phyloP scores from a whole-genome alignment of 2,888 invertebrate species.

The Limnephilus lunatus region DNA sequence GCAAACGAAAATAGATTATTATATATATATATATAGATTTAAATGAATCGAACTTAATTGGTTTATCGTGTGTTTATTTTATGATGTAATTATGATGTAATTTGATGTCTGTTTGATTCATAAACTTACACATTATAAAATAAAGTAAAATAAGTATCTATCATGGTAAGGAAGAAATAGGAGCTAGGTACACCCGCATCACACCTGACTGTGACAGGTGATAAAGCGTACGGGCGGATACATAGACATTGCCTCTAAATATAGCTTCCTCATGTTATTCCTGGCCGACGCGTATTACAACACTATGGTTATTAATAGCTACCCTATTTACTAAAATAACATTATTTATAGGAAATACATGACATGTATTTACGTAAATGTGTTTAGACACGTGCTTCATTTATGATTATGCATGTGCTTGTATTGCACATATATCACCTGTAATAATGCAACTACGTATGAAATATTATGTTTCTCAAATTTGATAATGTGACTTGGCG shows the following conservation, averaged over 20 bases:
- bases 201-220: slow-evolving; percentile 9
- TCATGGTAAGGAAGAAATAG: background rate
- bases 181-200: background rate
- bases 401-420: background rate
- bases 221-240: background rate
- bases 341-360: background rate
- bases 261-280: background rate
- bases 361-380: background rate
- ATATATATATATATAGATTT: no score
- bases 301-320: background rate
- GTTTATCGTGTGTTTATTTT: no score
- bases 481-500: background rate
- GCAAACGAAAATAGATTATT: no score
- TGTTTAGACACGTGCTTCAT: background rate
- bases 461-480: no score
- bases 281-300: background rate
- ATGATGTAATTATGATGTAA: no score
- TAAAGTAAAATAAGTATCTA: background rate
- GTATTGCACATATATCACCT: no score
- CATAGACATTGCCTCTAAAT: background rate
- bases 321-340: background rate
- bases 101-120: no score
- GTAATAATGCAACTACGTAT: no score
- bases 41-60: no score
- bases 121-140: no score